These are phyloP conservation scores for Synanthedon andrenaeformis DNA, from an alignment of 2,888 invertebrate genomes.

Conservation along the genomic window DNA sequence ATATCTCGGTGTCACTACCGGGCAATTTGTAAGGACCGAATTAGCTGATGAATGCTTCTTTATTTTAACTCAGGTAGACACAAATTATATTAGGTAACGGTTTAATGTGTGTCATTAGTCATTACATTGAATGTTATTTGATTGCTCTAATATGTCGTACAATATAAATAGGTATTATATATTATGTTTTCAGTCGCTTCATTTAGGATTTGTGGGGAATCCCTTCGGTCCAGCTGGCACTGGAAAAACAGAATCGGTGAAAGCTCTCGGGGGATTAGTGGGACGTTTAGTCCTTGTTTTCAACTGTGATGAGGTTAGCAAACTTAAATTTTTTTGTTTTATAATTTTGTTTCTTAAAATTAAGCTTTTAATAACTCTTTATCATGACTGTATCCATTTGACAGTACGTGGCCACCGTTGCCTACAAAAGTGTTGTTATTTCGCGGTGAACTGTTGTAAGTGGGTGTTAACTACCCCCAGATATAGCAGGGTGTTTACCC, in stretches of 20 bases:
- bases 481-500: too few species aligned
- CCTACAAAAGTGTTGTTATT: too few species aligned
- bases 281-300: slow-evolving; percentile 96
- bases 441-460: too few species aligned
- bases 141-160: background rate
- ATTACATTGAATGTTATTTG: background rate
- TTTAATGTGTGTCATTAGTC: too few species aligned
- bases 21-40: slow-evolving; percentile 94
- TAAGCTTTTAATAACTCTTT: background rate
- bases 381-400: background rate
- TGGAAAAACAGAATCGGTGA: slow-evolving; percentile 98
- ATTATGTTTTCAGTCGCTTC: slow-evolving; percentile 78
- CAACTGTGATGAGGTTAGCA: slow-evolving; percentile 91
- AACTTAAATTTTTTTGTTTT: background rate
- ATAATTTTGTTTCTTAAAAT: background rate
- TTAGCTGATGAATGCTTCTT: slow-evolving; percentile 98
- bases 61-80: slow-evolving; percentile 87
- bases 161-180: background rate
- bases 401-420: too few species aligned
- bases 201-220: slow-evolving; percentile 96
- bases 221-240: slow-evolving; percentile 99
- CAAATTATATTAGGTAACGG: background rate
- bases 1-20: slow-evolving; percentile 94
- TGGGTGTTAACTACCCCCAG: too few species aligned
- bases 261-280: slow-evolving; percentile 89